Base-by-base conservation (phyloP, 2,113 vertebrate species). In the rabbit (Oryctolagus cuniculus) region DNA sequence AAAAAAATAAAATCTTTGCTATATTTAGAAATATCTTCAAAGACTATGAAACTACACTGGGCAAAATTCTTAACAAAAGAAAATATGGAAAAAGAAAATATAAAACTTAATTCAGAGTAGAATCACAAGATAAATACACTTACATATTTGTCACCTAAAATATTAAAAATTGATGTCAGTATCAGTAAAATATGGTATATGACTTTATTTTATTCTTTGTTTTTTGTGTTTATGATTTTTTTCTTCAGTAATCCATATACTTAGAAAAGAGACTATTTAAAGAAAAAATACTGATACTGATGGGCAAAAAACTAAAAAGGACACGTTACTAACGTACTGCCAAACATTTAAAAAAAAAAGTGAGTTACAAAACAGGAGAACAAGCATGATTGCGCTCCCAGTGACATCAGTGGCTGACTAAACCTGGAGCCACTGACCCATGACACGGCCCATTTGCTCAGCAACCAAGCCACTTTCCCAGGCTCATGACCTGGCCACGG, bases 1-100 rank as follows among this genome's bases (percentile, higher is more conserved):
- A 58, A 58, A 58, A 58, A 58, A 58, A 58, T 17, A 17, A 58
- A 58, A 58, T 4, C 13, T 84, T 51, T 90, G 36, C 11, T 92
- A 5, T 55, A 88, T n/a, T 58, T 92, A 64, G 87, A 89, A 85
- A 72, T 53, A 31, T 84, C 84, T 95, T 85, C 78, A 82, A 93
- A 88, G 17, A 90, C 87, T 38, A 58, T 9, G 72, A 38, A 94
- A 90, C 69, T 91, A 82, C 21, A 38, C 55, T 3, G 55, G 1
- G 21, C 25, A 58, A 81, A 49, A 29, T 53, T 92, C 6, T 19
- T 74, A 87, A 79, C 15, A 70, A 7, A 93, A 79, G 11, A 70
- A 10, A 93, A 29, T 55, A 31, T 49, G 29, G 2, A 75, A 3
- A 70, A 84, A 51, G 17, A 85, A 12, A 89, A 77, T 12, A 12